Base-by-base conservation (phyloP, 1,140 invertebrate genomes). In the Apis cerana region DNA sequence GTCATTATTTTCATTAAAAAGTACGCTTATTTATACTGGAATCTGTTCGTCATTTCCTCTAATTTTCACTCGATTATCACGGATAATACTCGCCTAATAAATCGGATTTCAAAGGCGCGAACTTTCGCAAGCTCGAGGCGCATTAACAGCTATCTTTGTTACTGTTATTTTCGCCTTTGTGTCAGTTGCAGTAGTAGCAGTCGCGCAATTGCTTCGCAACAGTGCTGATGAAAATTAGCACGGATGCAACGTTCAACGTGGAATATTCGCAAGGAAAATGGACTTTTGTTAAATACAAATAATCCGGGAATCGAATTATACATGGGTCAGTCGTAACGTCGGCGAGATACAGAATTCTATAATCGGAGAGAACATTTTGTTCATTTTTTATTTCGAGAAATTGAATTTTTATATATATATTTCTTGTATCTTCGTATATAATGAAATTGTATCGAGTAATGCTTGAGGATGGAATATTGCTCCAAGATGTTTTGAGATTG, bases 181-280 rank as follows among this genome's bases (percentile, higher is more conserved):
- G 21, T n/a, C 59, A 27, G 33, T 74, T 48, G 50, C 69, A 11
- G n/a, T 21, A 65, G 62, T 12, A 11, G 43, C 48, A 33, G 23
- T 8, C n/a, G 61, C n/a, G 8, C 21, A 21, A 21, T 56, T 23
- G 21, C 64, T 54, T 4, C 21, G 21, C 13, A 11, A 12, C 52
- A 7, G 21, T n/a, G 1, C 59, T 15, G 61, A 74, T 65, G 61
- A 75, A 80, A 80, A 80, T 80, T 79, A 80, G 48, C 33, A 43
- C 69, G 43, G 43, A 21, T 33, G 76, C 67, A 56, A 78, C n/a
- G 33, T 78, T 78, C 56, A 67, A 69, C 76, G 33, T 27, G 33
- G 54, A 52, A 52, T 62, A 27, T 21, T 12, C 67, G 27, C 23
- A 7, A 17, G 19, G 48, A 54, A 61, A 52, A 79, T 15, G 21